Base-by-base conservation (phyloP, 2,113 vertebrate species). In the Sinocyclocheilus maitianheensis region DNA sequence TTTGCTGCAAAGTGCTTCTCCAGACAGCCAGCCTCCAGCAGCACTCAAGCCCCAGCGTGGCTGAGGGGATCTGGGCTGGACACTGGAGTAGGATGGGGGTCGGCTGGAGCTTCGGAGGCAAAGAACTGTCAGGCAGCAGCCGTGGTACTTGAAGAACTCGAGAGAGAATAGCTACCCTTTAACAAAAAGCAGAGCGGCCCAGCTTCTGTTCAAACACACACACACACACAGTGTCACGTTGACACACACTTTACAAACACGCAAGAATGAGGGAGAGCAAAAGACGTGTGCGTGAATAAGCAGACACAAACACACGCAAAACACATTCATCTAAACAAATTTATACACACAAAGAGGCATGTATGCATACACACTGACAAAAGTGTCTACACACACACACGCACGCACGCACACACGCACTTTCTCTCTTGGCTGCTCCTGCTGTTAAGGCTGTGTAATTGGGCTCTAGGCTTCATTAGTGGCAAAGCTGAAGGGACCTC, bases 391-490 rank as follows among this genome's bases (percentile, higher is more conserved):
- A 76, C 71, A 69, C 86, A 72, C 51, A 87, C 67, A 81, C 22
- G 60, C 30, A 67, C 86, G 37, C 48, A 82, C 63, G 51, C 43
- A 74, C 67, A 63, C 86, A 69, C 48, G 84, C 63, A 40, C 62
- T 30, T 24, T 16, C 76, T 88, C 82, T 87, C 85, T 63, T 34
- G 76, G 86, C 85, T 83, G 72, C 58, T 88, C 85, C 85, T 86
- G 86, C 86, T 90, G 90, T 77, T 86, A 86, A 79, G 67, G 76
- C 75, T 89, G 87, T 88, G 87, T 91, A 90, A 91, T 89, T 90
- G 90, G 91, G 87, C 84, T 87, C 87, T 82, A 86, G 83, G 85
- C 88, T 91, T 91, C 90, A 92, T 91, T 90, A 90, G 90, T 67
- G 63, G 80, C 77, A 75, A 84, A 84, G 84, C 86, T 84, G 58